These are phyloP conservation scores for Bufo bufo DNA, from an alignment of 2,113 vertebrate species.

Conservation along the genomic window DNA sequence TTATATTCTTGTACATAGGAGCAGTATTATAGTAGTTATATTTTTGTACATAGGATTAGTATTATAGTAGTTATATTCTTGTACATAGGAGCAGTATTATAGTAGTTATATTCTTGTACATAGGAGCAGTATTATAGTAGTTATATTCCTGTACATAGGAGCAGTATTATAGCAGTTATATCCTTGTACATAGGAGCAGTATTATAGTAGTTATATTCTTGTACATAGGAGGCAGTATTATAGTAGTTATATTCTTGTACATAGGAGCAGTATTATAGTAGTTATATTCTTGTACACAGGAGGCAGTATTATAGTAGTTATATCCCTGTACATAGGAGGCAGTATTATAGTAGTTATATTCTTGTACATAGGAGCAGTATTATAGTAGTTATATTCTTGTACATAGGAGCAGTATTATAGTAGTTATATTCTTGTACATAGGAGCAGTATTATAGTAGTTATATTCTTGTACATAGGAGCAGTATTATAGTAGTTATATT, in stretches of 20 bases:
- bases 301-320: neutral
- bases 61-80: neutral
- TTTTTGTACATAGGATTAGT: neutral
- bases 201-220: slow-evolving; percentile 1
- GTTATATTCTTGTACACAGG: neutral
- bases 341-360: neutral
- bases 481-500: neutral
- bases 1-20: neutral
- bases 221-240: neutral
- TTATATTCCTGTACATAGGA: neutral
- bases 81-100: neutral
- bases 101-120: neutral
- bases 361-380: neutral
- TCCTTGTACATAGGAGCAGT: neutral
- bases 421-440: neutral
- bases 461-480: neutral
- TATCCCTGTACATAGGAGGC: neutral
- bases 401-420: neutral
- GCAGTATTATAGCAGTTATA: neutral
- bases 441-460: neutral
- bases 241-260: neutral
- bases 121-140: neutral
- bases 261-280: neutral
- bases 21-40: neutral
- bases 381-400: neutral